These are phyloP conservation scores for Phoenicopterus ruber DNA, from an alignment of 2,113 vertebrate species.

Conservation along the genomic window DNA sequence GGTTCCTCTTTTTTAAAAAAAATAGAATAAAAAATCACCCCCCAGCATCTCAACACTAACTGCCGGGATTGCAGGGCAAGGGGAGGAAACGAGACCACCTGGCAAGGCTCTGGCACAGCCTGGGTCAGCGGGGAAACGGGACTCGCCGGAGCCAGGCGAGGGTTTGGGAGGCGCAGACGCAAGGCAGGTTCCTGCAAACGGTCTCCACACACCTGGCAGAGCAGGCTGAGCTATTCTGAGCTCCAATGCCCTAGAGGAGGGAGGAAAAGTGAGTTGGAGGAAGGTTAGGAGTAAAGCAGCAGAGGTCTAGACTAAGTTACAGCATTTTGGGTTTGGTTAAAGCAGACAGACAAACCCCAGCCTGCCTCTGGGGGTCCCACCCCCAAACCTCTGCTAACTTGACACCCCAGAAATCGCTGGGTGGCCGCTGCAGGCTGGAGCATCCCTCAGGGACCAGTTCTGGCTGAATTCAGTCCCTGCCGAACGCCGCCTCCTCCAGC, in stretches of 20 bases:
- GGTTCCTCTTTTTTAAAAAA: neutral
- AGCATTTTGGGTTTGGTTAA: neutral
- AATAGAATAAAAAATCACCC: neutral
- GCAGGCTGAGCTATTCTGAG: neutral
- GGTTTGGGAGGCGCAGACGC: neutral
- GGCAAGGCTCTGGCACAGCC: neutral
- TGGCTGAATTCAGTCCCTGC: neutral
- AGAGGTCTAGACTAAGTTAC: neutral
- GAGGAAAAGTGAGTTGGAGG: neutral
- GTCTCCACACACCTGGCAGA: neutral
- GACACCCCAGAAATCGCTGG: neutral
- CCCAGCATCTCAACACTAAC: neutral
- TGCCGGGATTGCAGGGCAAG: rapidly evolving
- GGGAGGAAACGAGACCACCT: neutral
- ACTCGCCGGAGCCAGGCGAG: rapidly evolving
- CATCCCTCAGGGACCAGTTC: neutral
- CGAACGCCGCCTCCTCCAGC: neutral
- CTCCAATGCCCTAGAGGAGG: neutral
- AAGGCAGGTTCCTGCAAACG: neutral
- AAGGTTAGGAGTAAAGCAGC: neutral
- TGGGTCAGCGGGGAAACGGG: neutral
- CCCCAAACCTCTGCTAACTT: neutral
- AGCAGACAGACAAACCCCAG: neutral
- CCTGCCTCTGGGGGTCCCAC: rapidly evolving
- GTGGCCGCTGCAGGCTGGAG: rapidly evolving